Base-by-base conservation (phyloP, 2,888 invertebrate genomes). In the Micoletzkya japonica region DNA sequence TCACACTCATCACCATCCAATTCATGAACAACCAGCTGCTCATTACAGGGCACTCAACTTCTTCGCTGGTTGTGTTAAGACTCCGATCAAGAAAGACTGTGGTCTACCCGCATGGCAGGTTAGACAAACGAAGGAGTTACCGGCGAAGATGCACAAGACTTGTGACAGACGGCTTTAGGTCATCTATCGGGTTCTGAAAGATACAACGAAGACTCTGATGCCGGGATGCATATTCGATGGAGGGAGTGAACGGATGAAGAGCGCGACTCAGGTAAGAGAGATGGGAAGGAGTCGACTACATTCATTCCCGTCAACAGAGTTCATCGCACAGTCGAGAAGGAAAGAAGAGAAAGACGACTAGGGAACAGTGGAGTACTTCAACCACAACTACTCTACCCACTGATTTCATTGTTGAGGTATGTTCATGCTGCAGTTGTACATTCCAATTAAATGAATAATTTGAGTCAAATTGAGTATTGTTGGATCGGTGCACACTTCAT, bases 151-250 rank as follows among this genome's bases (percentile, higher is more conserved):
- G 14, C 14, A 44, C 49, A 17, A 14, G n/a, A 44, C n/a, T 32
- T 2, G 1, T 2, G 7, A 4, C 2, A 34, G 20, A 24, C 4
- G 10, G 24, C 57, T 72, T 71, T 68, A 74, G 72, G 83, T 85
- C 30, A 85, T 85, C 63, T 81, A 80, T 73, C 81, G 84, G 2
- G 85, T 85, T 32, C 74, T 85, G 2, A 81, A 81, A 66, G 85
- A 85, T 77, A 85, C 85, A 17, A 85, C 85, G 26, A 76, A 79
- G 57, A 85, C 84, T 6, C 68, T 85, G 44, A 85, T 85, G 85
- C 85, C 85, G 14, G 78, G 74, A 2, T 85, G 85, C 63, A 75
- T 76, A 52, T 85, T 85, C 68, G 81, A 49, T 20, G 10, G 61
- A 37, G 14, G 37, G 17, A 61, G 20, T 14, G 10, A 44, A 10